Percentiles rank a stretch among this genome's conserved stretches.
These are phyloP conservation scores for Hypotaenidia okinawae DNA, from an alignment of 2,797 vertebrate genomes.

Conservation along the genomic window DNA sequence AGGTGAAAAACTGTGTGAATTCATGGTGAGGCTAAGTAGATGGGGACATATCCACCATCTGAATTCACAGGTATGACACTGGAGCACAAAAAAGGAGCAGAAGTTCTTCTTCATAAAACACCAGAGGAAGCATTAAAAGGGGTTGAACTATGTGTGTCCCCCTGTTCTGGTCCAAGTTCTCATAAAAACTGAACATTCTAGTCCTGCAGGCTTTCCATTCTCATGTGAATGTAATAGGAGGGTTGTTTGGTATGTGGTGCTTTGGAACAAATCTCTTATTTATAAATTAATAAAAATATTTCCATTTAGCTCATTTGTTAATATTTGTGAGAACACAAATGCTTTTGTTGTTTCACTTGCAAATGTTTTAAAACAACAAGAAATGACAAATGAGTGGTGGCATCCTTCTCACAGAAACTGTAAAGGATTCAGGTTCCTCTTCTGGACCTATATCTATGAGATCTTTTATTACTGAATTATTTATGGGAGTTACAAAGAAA, in stretches of 20 bases:
- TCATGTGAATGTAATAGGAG: not conserved
- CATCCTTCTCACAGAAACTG: not conserved
- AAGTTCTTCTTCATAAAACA: not conserved
- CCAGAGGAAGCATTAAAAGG: not conserved
- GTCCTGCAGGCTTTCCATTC: not conserved
- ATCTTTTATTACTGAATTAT: not conserved
- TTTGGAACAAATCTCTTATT: not conserved
- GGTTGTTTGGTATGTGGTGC: not conserved
- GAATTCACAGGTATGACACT: not conserved
- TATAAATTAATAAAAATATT: not conserved
- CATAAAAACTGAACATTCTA: not conserved
- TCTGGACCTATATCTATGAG: not conserved
- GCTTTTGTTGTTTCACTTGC: not conserved
- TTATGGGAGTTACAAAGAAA: not conserved
- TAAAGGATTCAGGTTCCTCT: not conserved
- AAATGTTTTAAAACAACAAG: not conserved
- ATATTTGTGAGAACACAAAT: constrained; percentile 29
- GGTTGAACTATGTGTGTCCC: not conserved
- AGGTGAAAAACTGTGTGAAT: not conserved
- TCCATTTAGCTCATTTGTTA: not conserved
- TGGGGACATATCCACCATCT: not conserved
- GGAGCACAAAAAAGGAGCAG: not conserved
- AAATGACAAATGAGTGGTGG: not conserved
- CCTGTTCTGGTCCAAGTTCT: not conserved
- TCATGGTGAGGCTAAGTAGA: not conserved